Percentiles rank a stretch among this genome's conserved stretches.
Conservation (phyloP, 2,113 vertebrate genomes). For the Dromiciops gliroides region DNA sequence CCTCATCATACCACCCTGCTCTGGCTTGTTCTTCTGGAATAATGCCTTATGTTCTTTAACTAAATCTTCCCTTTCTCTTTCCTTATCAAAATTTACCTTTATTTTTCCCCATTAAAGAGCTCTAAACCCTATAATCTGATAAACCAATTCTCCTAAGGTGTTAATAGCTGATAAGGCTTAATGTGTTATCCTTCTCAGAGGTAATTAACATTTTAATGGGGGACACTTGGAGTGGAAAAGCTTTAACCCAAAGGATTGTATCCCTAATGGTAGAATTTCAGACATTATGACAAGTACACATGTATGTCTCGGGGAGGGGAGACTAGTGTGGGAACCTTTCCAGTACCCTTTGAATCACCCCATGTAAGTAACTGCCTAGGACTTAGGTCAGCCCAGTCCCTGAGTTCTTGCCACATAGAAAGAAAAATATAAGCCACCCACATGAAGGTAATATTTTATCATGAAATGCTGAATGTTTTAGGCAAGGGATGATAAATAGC, state of each 20-base stretch:
- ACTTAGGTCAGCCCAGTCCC: background rate
- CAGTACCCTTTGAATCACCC: constrained; percentile 14
- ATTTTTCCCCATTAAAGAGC: background rate
- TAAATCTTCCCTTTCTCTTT: background rate
- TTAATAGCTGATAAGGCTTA: background rate
- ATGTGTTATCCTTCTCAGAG: background rate
- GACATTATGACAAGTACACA: background rate
- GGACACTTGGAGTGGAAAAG: constrained; percentile 6
- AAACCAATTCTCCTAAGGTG: background rate
- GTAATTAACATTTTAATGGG: background rate
- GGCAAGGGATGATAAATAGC: constrained; percentile 62
- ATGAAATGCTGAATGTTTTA: constrained; percentile 56
- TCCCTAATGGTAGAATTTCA: background rate
- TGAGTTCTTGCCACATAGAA: background rate
- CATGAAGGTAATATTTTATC: constrained; percentile 58
- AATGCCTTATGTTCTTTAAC: background rate
- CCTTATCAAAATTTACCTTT: background rate
- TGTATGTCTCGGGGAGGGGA: background rate
- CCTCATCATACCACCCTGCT: background rate
- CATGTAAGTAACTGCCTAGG: background rate
- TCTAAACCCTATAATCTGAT: background rate
- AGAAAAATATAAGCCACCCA: constrained; percentile 33
- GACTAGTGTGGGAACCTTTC: constrained; percentile 4
- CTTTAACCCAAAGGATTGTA: background rate
- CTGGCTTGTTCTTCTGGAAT: background rate